Evolutionary conservation across 2,888 invertebrate genomes (phyloP), one percentile per base, ranked within the genome.

Genomic region (Oligia fasciuncula): DNA sequence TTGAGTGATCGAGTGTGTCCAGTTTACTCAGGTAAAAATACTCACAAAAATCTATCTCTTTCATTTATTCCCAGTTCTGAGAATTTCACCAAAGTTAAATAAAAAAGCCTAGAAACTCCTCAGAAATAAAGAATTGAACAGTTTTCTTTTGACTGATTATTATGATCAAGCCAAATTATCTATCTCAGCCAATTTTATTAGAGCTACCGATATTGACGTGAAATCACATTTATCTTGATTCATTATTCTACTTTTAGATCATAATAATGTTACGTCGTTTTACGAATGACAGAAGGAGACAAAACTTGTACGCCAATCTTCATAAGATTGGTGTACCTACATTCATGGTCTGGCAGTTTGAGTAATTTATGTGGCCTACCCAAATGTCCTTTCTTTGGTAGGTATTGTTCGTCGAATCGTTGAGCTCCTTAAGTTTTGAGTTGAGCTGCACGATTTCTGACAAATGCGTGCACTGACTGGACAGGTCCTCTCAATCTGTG

Each of bases 141-240:
- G 14, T 49, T 46, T 65, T 29, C 4, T 0, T 43, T 57, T 40
- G 40, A 66, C 3, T 14, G 19, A 66, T 66, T 79, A 40, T 71
- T 66, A 57, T 9, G 14, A 40, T 71, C 8, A 57, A 23, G 14
- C 0, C 2, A 65, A 43, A 77, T 57, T 54, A 76, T 23, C 14
- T 19, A 14, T 19, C 13, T 71, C 49, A 57, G 2, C 71, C 29
- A 62, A 49, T 57, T 71, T 78, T 66, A 66, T 60, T 70, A 13
- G 13, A 60, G 43, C 13, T 49, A 65, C 54, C 17, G 43, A 66
- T 77, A 71, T 49, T 17, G 3, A 43, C 43, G 40, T 23, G 17
- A 70, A 70, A 49, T 78, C 49, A 17, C 19, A 46, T 35, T 17
- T 5, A 9, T 40, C 2, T 13, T 66, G 66, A 66, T 79, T 66